Evolutionary conservation across 1,140 invertebrate genomes (phyloP), one percentile per base, ranked within the genome.

Genomic region (Gryllus bimaculatus): DNA sequence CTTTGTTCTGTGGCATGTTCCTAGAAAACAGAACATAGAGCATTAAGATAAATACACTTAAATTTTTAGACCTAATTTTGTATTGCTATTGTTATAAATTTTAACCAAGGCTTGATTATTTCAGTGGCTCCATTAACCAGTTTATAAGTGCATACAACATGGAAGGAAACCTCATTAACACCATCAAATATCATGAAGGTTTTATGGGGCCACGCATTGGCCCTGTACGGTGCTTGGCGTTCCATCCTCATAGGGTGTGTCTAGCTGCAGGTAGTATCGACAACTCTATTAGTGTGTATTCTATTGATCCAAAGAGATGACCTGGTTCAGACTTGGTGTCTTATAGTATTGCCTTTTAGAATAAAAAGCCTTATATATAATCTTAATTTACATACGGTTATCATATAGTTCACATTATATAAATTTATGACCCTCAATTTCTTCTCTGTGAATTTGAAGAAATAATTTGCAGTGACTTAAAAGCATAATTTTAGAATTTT

Each of bases 181-280:
- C 91, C 3, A 93, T 97, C 83, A 93, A 94, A 84, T 93, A 93
- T 83, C 93, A 96, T 83, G 95, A 98, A 84, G 95, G 95, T 75
- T 97, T 98, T 85, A 96, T 96, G 90, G 93, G 93, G 49, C 91
- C 95, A 81, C 89, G 94, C 82, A 94, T 95, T 80, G 93, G 93
- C 20, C 92, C 94, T 48, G 93, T 96, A 78, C 93, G 90, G 81
- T 96, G 94, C 85, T 85, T 98, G 81, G 91, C 91, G 78, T 98
- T 97, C 87, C 96, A 98, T 87, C 93, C 95, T 21, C 90, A 94
- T 83, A 92, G 90, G 81, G 89, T 93, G 79, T 89, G 90, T 80
- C 83, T 96, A 82, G 93, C 93, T 78, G 92, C 93, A 80, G 94
- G 94, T 74, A 92, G 92, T 74, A 89, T 91, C 81, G 95, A 96